A percentile compares a stretch with the other conserved stretches of the same genome.
phyloP scores from a whole-genome alignment of 2,113 vertebrate genomes.

The Acrocephalus arundinaceus region DNA sequence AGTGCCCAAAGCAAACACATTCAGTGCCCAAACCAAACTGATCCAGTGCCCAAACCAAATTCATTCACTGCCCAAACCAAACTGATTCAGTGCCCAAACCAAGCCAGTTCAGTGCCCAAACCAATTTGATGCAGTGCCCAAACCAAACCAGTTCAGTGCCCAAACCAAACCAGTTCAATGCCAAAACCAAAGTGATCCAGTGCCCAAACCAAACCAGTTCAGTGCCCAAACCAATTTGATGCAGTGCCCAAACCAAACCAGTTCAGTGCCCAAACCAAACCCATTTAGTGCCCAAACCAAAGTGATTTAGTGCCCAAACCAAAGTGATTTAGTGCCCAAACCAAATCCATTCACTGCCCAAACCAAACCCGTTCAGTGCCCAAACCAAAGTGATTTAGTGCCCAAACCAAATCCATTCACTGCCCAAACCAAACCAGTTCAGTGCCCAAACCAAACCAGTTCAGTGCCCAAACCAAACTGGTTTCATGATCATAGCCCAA shows the following conservation, averaged over 20 bases:
- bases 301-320: no score
- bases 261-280: neutral
- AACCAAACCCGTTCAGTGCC: fast-evolving
- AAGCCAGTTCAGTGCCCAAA: fast-evolving
- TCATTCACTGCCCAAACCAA: neutral
- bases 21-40: neutral
- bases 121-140: neutral
- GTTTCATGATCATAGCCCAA: neutral
- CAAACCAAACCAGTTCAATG: neutral
- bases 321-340: neutral
- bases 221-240: neutral
- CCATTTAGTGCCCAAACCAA: neutral
- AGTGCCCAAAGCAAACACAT: neutral
- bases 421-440: fast-evolving
- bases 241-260: neutral
- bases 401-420: fast-evolving
- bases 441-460: neutral
- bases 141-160: neutral
- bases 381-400: neutral
- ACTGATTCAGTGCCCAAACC: neutral
- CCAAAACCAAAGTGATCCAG: neutral
- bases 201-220: neutral
- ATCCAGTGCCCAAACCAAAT: neutral
- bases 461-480: neutral
- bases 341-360: neutral